phyloP scores from a whole-genome alignment of 2,888 invertebrate species.

The Rhagium mordax region DNA sequence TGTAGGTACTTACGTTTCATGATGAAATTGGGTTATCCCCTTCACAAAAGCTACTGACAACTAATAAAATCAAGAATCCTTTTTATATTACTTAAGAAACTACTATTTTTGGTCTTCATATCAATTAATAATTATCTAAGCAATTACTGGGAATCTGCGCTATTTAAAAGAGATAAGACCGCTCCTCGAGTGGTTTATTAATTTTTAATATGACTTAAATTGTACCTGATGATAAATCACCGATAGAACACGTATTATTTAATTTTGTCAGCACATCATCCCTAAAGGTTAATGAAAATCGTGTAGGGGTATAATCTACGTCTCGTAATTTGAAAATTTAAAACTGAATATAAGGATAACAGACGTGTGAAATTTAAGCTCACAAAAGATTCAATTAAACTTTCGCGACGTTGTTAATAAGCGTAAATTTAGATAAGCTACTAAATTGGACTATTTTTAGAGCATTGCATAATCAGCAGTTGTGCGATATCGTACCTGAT shows the following conservation, averaged over 20 bases:
- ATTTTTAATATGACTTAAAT: neutral
- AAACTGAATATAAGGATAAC: too few relatives aligned
- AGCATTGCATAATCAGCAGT: too few relatives aligned
- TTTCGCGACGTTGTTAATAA: too few relatives aligned
- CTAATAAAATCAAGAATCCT: neutral
- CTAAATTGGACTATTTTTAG: too few relatives aligned
- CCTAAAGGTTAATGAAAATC: too few relatives aligned
- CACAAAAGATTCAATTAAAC: too few relatives aligned
- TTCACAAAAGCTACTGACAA: neutral
- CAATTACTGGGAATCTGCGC: neutral
- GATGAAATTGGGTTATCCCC: neutral
- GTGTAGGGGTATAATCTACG: too few relatives aligned
- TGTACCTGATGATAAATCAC: neutral
- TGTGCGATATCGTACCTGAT: too few relatives aligned
- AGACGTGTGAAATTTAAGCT: too few relatives aligned
- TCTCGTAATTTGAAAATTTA: too few relatives aligned
- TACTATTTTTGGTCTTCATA: neutral
- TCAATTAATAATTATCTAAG: neutral
- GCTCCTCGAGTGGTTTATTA: neutral
- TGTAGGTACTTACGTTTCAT: constrained; percentile 18
- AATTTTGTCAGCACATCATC: too few relatives aligned
- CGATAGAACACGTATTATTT: neutral
- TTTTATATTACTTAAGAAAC: neutral
- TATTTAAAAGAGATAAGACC: neutral
- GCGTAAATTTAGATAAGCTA: too few relatives aligned